A percentile compares a stretch with the other conserved stretches of the same genome.
phyloP scores from a whole-genome alignment of 2,888 invertebrate genomes.

The Trisateles emortualis region DNA sequence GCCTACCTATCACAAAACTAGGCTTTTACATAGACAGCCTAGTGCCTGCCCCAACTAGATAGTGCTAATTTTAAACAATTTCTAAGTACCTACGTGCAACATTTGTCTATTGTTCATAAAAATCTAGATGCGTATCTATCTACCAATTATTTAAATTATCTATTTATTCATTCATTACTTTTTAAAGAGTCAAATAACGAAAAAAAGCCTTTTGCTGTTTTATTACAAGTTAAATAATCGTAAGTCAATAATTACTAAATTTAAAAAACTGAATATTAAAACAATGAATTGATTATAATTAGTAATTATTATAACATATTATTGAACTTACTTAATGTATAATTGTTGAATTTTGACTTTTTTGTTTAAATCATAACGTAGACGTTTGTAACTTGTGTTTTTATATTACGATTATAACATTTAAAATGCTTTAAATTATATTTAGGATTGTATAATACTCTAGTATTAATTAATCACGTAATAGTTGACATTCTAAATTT shows the following conservation, averaged over 20 bases:
- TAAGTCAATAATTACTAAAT: conserved; percentile 13
- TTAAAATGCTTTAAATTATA: conserved; percentile 43
- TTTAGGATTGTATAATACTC: conserved; percentile 31
- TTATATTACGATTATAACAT: conserved; percentile 23
- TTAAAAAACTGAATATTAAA: conserved; percentile 11
- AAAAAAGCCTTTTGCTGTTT: conserved; percentile 17
- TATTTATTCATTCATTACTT: background rate
- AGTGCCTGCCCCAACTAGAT: conserved; percentile 45
- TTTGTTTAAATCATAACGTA: conserved; percentile 24
- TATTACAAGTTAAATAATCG: conserved; percentile 11
- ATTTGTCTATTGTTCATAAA: conserved; percentile 10
- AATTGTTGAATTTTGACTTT: conserved; percentile 36
- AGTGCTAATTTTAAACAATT: conserved; percentile 20
- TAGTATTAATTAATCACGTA: conserved; percentile 22
- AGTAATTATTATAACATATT: conserved; percentile 12
- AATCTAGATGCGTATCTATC: conserved; percentile 2
- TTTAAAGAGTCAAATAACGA: conserved; percentile 5
- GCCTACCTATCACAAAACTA: conserved; percentile 17
- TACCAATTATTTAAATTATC: background rate
- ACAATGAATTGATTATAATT: conserved; percentile 37
- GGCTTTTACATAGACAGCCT: conserved; percentile 29
- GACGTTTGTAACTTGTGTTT: conserved; percentile 28
- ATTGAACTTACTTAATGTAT: background rate
- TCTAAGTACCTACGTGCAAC: conserved; percentile 7
- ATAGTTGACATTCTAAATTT: conserved; percentile 25